Percentiles rank a stretch among this genome's conserved stretches.
Evolutionary conservation across 2,888 invertebrate species (phyloP).

Genomic region (Venustoraphidia nigricollis): DNA sequence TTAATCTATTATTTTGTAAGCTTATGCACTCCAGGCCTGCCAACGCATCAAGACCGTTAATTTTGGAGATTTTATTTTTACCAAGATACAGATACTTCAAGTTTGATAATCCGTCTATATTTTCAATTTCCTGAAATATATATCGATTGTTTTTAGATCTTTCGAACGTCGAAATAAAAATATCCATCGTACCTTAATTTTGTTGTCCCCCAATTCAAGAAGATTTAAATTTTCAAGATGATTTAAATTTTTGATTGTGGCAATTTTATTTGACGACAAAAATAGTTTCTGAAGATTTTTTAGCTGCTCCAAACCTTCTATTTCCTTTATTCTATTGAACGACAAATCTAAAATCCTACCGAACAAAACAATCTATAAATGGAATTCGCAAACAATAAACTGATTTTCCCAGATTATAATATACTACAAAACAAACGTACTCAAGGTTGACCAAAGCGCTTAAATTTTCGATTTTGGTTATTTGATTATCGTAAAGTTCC

Average conservation of each 20-base stretch:
- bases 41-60: constrained; percentile 65
- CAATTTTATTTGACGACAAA: constrained; percentile 79
- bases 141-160: constrained; percentile 2
- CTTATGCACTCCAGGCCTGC: constrained; percentile 65
- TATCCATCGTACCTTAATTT: constrained; percentile 49
- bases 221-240: constrained; percentile 63
- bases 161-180: constrained; percentile 7
- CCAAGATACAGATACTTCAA: constrained; percentile 75
- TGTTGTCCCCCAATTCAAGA: constrained; percentile 91
- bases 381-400: constrained; percentile 3
- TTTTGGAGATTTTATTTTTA: constrained; percentile 85
- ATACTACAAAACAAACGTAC: constrained; percentile 34
- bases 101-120: constrained; percentile 58
- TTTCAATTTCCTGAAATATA: constrained; percentile 60
- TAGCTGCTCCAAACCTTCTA: constrained; percentile 65
- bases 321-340: constrained; percentile 82
- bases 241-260: constrained; percentile 73
- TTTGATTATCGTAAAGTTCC: constrained; percentile 95
- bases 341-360: constrained; percentile 79
- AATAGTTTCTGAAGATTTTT: constrained; percentile 67
- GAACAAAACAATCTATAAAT: constrained; percentile 18
- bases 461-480: constrained; percentile 81
- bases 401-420: not conserved
- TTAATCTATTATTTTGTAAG: constrained; percentile 79
- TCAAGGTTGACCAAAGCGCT: constrained; percentile 74